Evolutionary conservation across 92 coral and sea anemone genomes (phyloP).

Genomic region (Actinernus sp.): DNA sequence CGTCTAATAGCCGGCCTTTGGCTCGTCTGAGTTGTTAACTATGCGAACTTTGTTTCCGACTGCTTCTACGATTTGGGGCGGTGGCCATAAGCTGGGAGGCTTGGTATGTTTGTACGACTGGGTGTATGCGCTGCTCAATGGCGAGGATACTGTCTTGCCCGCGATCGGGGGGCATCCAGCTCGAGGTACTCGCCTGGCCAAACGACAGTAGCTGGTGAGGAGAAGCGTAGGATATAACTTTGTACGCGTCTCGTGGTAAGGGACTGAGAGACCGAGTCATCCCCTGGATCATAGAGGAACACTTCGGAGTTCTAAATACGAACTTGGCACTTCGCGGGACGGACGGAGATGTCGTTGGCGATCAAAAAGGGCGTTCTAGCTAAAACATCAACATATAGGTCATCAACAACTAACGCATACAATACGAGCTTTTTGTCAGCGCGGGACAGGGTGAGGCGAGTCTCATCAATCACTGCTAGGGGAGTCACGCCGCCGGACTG

Average conservation of each 20-base stretch:
- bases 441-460: conserved; percentile 28
- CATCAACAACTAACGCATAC: conserved; percentile 51
- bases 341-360: conserved; percentile 56
- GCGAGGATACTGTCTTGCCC: too few species aligned
- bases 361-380: conserved; percentile 67
- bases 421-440: conserved; percentile 35
- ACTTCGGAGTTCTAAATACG: conserved; percentile 42
- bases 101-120: too few species aligned
- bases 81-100: too few species aligned
- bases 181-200: conserved; percentile 72
- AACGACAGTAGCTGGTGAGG: conserved; percentile 45
- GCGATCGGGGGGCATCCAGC: too few species aligned
- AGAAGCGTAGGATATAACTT: conserved; percentile 27
- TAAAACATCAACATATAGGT: conserved; percentile 53
- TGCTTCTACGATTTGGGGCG: too few species aligned
- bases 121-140: too few species aligned
- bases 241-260: conserved; percentile 26
- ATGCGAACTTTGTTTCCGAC: too few species aligned
- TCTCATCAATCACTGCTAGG: conserved; percentile 43
- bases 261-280: too few species aligned
- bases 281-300: conserved; percentile 14
- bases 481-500: conserved; percentile 58
- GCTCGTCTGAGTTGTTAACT: too few species aligned
- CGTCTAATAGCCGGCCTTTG: too few species aligned
- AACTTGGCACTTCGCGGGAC: conserved; percentile 55